These are phyloP conservation scores for Congeria kusceri DNA, from an alignment of 2,888 invertebrate species.

Conservation along the genomic window DNA sequence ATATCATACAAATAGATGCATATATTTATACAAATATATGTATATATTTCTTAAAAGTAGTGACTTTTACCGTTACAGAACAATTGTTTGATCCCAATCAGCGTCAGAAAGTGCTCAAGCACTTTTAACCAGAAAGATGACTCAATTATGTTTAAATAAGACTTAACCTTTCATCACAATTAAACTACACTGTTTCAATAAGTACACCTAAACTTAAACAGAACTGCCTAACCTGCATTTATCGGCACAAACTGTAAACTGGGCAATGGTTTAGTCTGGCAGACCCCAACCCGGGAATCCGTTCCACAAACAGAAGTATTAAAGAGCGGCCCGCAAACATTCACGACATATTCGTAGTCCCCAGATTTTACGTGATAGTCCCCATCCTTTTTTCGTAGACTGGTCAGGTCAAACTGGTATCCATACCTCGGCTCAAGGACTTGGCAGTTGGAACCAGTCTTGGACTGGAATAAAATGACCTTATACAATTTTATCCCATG, in stretches of 20 bases:
- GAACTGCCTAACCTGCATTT: conserved; percentile 61
- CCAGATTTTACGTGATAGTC: conserved; percentile 73
- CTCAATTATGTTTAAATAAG: too few relatives aligned
- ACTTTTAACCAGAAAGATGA: too few relatives aligned
- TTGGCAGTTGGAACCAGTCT: conserved; percentile 74
- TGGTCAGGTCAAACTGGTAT: conserved; percentile 78
- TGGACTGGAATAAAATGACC: conserved; percentile 53
- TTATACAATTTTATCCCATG: too few relatives aligned
- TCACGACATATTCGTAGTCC: conserved; percentile 76
- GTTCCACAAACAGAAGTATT: conserved; percentile 49
- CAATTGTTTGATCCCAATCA: too few relatives aligned
- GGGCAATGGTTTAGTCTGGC: conserved; percentile 67
- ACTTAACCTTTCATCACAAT: too few relatives aligned
- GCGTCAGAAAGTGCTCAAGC: too few relatives aligned
- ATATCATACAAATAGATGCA: too few relatives aligned
- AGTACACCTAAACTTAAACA: neutral
- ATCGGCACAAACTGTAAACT: conserved; percentile 52
- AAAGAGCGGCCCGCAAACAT: conserved; percentile 78
- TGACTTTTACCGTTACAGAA: too few relatives aligned
- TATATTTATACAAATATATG: too few relatives aligned
- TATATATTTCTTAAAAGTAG: too few relatives aligned
- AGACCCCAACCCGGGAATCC: conserved; percentile 61
- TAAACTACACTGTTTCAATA: too few relatives aligned
- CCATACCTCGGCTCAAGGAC: conserved; percentile 80
- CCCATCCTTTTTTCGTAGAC: conserved; percentile 66